Conservation (phyloP, 2,113 vertebrate genomes). For the Vanacampus margaritifer region DNA sequence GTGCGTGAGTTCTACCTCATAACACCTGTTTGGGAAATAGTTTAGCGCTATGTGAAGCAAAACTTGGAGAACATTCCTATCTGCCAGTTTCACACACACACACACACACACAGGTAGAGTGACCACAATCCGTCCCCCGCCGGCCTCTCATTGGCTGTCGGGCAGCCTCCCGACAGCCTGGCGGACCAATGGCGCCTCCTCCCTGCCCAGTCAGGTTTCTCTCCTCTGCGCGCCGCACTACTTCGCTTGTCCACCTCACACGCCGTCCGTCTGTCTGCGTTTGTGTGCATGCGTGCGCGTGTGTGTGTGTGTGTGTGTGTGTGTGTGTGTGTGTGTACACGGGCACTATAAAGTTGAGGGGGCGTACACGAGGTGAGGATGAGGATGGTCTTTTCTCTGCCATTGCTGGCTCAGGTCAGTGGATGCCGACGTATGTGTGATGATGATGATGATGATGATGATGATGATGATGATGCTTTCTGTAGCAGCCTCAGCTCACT, state of each 20-base stretch:
- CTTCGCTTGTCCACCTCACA: background rate
- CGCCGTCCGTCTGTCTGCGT: background rate
- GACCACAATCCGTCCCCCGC: background rate
- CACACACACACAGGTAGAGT: background rate
- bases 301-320: background rate
- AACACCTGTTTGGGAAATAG: background rate
- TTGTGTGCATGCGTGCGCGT: background rate
- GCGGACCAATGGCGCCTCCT: background rate
- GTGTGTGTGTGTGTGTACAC: background rate
- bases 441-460: background rate
- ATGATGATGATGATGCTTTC: background rate
- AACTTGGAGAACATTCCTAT: background rate
- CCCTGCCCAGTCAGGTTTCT: background rate
- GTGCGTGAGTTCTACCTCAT: no score
- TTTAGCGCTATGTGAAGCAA: background rate
- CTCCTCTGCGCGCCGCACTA: background rate
- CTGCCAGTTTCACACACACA: no score
- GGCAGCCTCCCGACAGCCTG: background rate
- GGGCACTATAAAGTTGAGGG: conserved; percentile 5
- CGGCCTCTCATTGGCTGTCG: background rate
- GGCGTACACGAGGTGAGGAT: conserved; percentile 4
- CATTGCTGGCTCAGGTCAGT: conserved; percentile 11
- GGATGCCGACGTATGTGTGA: background rate
- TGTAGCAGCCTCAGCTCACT: background rate
- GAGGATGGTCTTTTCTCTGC: conserved; percentile 25